These are phyloP conservation scores for Irena cyanogastra DNA, from an alignment of 2,113 vertebrate species.

Conservation along the genomic window DNA sequence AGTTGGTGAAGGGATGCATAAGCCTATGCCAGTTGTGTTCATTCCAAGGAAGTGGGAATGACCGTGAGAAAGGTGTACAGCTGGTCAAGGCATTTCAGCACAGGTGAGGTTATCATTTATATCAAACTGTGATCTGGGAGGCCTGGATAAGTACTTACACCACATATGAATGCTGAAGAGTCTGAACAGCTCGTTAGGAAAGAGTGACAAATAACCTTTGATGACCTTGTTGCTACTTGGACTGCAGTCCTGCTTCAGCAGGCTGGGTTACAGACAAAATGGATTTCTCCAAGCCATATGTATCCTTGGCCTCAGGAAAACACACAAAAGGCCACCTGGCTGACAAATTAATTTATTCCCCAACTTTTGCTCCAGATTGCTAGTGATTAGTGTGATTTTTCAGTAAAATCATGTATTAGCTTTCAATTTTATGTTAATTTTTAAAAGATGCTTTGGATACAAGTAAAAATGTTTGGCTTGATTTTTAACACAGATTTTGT, in stretches of 20 bases:
- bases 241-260: neutral
- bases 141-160: neutral
- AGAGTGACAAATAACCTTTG: neutral
- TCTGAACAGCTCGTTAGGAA: neutral
- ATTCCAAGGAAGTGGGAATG: neutral
- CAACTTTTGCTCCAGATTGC: neutral
- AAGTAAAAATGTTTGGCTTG: neutral
- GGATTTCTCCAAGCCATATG: neutral
- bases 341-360: neutral
- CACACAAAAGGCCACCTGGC: neutral
- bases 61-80: neutral
- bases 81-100: neutral
- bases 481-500: neutral
- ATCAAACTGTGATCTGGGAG: neutral
- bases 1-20: neutral
- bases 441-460: neutral
- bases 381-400: neutral
- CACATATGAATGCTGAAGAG: neutral
- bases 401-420: neutral
- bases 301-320: neutral
- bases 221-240: neutral
- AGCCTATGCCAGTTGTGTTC: neutral
- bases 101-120: neutral
- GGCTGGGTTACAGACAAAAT: neutral
- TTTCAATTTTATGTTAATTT: neutral